A percentile compares a stretch with the other conserved stretches of the same genome.
phyloP scores from a whole-genome alignment of 2,888 invertebrate species.

The Thereva nobilitata region DNA sequence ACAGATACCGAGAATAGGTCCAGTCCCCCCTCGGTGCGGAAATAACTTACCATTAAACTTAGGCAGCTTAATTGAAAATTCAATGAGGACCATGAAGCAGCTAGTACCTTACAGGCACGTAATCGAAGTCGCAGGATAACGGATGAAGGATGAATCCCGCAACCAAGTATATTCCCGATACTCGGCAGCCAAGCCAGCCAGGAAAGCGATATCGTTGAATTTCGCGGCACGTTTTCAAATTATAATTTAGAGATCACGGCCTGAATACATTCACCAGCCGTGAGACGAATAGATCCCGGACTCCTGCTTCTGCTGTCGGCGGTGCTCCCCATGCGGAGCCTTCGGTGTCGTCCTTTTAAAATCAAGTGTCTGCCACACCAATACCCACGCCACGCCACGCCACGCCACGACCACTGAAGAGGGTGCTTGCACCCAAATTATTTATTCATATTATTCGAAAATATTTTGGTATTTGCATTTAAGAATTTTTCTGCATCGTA shows the following conservation, averaged over 20 bases:
- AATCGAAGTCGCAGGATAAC: slow-evolving; percentile 30
- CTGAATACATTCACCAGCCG: slow-evolving; percentile 28
- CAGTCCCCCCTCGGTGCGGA: slow-evolving; percentile 13
- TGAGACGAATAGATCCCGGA: slow-evolving; percentile 9
- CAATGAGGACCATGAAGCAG: slow-evolving; percentile 15
- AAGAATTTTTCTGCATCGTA: not conserved
- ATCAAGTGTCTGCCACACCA: too few species aligned
- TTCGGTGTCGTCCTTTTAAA: slow-evolving; percentile 19
- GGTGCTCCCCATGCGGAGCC: slow-evolving; percentile 4
- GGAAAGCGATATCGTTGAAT: slow-evolving; percentile 32
- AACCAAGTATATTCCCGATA: slow-evolving; percentile 23
- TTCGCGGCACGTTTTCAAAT: slow-evolving; percentile 39
- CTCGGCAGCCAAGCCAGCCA: slow-evolving; percentile 8
- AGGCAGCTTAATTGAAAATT: slow-evolving; percentile 37
- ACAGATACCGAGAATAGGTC: not conserved
- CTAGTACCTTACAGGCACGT: slow-evolving; percentile 23
- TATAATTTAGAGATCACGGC: slow-evolving; percentile 38
- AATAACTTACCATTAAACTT: slow-evolving; percentile 30
- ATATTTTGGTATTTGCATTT: slow-evolving; percentile 31
- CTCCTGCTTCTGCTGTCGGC: not conserved
- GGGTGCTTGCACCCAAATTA: slow-evolving; percentile 21
- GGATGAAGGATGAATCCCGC: slow-evolving; percentile 24
- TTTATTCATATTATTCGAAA: slow-evolving; percentile 34
- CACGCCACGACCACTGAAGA: not conserved
- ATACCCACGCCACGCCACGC: too few species aligned